Base-by-base conservation (phyloP, 2,797 vertebrate species). In the Sebastes itinus region DNA sequence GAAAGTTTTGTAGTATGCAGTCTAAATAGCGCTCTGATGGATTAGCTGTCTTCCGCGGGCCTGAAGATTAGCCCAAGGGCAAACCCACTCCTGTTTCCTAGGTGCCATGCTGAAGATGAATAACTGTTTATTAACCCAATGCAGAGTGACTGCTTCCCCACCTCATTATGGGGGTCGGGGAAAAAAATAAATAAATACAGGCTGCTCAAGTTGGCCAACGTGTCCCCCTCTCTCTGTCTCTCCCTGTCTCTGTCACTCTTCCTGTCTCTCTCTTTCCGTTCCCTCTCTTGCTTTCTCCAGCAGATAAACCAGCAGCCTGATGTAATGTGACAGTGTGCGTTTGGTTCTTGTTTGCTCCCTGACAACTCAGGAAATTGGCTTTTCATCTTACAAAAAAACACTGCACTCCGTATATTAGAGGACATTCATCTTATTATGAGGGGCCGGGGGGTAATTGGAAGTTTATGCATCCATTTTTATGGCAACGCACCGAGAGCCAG, bases 11-110 rank as follows among this genome's bases (percentile, higher is more conserved):
- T 74, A 70, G 86, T 84, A 74, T 75, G 82, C 87, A 82, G 91
- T 89, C 88, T 89, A 90, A 92, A 92, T 83, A 84, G 87, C 33
- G 58, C 71, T 90, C 84, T 95, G 94, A 96, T 95, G 94, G 93
- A 95, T 95, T 85, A 84, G 84, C 86, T 90, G 88, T 92, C 94
- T 81, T 87, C 82, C 71, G 59, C 77, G 16, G 84, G 87, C 91
- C 88, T 89, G 79, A 88, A 86, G 92, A 95, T 95, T 95, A 93
- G 91, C 93, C 84, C 91, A 95, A 95, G 95, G 93, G 88, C 91
- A 85, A 92, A 94, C 81, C 87, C 88, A 80, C 86, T 89, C 87
- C 83, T 85, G 91, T 90, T 94, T 93, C 86, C 88, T 78, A 68
- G 89, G 82, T 92, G 91, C 88, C 93, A 85, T 69, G 71, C 88